Base-by-base conservation (phyloP, 2,888 invertebrate genomes). In the Polydrusus pterygomalis region DNA sequence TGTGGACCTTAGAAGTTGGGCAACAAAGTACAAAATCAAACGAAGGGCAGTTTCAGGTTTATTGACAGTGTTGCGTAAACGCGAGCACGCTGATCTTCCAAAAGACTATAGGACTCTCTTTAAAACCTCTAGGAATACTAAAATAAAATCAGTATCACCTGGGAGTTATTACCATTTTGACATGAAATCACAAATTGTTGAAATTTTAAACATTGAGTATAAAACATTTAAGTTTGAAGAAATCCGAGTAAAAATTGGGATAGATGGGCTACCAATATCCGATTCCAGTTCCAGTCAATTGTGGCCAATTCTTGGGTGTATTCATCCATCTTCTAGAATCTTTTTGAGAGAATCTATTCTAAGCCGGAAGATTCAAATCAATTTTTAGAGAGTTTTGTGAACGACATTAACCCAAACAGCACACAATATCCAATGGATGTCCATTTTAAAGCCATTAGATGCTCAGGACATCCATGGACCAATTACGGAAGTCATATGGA, bases 131-230 rank as follows among this genome's bases (percentile, higher is more conserved):
- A 6, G 65, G 13, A 47, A 13, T 65, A 65, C 65, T 20, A 20
- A 65, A n/a, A 25, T 65, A 25, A 11, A 47, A 20, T 2, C 2
- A 8, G 11, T 65, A 34, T 13, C 8, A 8, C 65, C 65, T 6
- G 65, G 65, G 7, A 3, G 9, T 25, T 65, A 65, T 47, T 47
- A 25, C 7, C 65, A 65, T 65, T 65, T 65, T 65, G 47, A 47
- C n/a, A 47, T 65, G 0, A 47, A 7, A 11, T 47, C 65, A 20
- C 0, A 9, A 1, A 47, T 65, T 7, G 0, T 47, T 9, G 2
- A 65, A n/a, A 20, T 47, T 20, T 47, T 25, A 65, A 20, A 49
- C 17, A 0, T 17, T 17, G 49, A 49, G 17, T 49, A 15, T 49
- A 17, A 17, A 17, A 17, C 0, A 17, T 9, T 3, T 17, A 49